phyloP scores from a whole-genome alignment of 2,888 invertebrate species.

The Erebia ligea region DNA sequence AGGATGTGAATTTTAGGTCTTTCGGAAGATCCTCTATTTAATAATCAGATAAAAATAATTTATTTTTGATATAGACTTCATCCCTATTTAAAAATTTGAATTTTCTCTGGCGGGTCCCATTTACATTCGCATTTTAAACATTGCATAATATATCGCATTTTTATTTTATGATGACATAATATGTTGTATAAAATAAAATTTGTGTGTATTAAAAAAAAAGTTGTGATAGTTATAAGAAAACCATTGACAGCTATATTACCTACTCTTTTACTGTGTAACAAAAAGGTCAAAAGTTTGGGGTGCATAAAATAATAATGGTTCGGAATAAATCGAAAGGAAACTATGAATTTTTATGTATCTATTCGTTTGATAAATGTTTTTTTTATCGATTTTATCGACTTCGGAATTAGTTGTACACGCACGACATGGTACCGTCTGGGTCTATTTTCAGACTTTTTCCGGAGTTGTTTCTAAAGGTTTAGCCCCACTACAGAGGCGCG shows the following conservation, averaged over 20 bases:
- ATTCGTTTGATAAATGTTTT: background rate
- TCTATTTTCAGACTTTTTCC: background rate
- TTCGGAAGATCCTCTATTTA: too few relatives aligned
- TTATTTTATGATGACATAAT: too few relatives aligned
- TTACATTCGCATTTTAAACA: too few relatives aligned
- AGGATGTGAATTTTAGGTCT: too few relatives aligned
- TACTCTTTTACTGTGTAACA: background rate
- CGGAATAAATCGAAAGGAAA: conserved; percentile 8
- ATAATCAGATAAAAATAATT: too few relatives aligned
- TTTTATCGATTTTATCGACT: background rate
- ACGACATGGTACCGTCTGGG: background rate
- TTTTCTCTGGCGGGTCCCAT: too few relatives aligned
- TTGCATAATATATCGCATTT: too few relatives aligned
- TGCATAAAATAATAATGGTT: conserved; percentile 64
- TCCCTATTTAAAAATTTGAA: too few relatives aligned
- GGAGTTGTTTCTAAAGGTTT: background rate
- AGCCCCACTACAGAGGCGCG: background rate
- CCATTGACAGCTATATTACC: background rate
- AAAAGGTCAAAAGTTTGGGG: conserved; percentile 45
- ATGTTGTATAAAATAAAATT: too few relatives aligned
- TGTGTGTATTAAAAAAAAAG: too few relatives aligned
- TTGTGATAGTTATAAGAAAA: background rate
- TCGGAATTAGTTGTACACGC: background rate
- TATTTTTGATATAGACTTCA: too few relatives aligned
- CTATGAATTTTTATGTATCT: conserved; percentile 18